A percentile compares a stretch with the other conserved stretches of the same genome.
Evolutionary conservation across 2,113 vertebrate species (phyloP).

Genomic region (Pelvicachromis taeniatus): DNA sequence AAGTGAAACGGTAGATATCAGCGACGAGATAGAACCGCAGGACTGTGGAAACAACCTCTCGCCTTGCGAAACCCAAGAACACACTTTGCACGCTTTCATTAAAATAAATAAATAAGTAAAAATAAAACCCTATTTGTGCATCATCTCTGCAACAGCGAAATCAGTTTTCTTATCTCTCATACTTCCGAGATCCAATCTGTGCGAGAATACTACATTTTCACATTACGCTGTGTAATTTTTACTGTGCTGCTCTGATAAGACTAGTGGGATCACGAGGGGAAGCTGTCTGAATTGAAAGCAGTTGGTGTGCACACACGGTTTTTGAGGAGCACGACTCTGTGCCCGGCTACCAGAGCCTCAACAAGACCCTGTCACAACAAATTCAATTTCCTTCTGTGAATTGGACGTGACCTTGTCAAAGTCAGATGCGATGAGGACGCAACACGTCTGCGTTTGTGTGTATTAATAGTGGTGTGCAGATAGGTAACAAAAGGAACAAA

Average conservation of each 20-base stretch:
- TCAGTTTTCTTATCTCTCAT: constrained; percentile 6
- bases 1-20: constrained; percentile 1
- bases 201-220: background rate
- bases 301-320: background rate
- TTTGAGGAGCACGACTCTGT: background rate
- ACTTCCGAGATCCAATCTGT: constrained; percentile 1
- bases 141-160: background rate
- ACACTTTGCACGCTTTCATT: background rate
- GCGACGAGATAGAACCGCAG: background rate
- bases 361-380: constrained; percentile 44
- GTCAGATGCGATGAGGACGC: constrained; percentile 47
- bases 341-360: constrained; percentile 14
- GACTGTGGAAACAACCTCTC: background rate
- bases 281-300: constrained; percentile 16
- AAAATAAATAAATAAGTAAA: background rate
- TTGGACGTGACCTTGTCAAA: constrained; percentile 68
- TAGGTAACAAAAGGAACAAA: background rate
- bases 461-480: background rate
- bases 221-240: constrained; percentile 2
- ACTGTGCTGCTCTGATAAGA: background rate
- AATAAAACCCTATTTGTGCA: background rate
- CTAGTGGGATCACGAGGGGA: background rate
- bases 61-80: background rate
- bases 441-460: background rate
- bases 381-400: constrained; percentile 63